These are phyloP conservation scores for Eurypyga helias DNA, from an alignment of 2,113 vertebrate species.

Conservation along the genomic window DNA sequence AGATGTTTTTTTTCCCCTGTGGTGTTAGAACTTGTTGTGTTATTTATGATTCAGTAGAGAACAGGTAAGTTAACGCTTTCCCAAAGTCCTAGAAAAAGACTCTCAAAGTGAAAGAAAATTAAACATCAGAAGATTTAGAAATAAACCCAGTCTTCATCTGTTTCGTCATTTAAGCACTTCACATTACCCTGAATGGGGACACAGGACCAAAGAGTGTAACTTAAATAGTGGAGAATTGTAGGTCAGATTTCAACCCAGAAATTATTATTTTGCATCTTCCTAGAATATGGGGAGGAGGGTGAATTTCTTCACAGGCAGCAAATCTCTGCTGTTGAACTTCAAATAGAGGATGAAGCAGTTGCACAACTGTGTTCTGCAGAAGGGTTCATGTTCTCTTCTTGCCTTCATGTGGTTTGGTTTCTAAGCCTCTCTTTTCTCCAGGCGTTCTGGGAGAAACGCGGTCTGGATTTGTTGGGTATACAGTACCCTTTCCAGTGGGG, in stretches of 20 bases:
- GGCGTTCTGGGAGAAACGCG: fast-evolving
- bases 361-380: not conserved
- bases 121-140: not conserved
- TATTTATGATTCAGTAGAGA: not conserved
- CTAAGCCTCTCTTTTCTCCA: not conserved
- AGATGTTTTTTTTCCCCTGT: not conserved
- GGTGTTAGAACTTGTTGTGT: not conserved
- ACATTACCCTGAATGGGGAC: not conserved
- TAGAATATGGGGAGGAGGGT: not conserved
- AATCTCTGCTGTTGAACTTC: not conserved
- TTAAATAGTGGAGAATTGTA: not conserved
- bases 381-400: not conserved
- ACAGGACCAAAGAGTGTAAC: not conserved
- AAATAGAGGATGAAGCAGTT: not conserved
- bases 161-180: not conserved
- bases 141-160: not conserved
- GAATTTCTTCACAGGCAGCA: not conserved
- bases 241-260: conserved; percentile 18
- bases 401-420: not conserved
- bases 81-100: not conserved
- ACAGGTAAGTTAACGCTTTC: not conserved
- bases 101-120: not conserved
- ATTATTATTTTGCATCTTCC: not conserved
- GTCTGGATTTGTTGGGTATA: not conserved
- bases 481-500: fast-evolving